Base-by-base conservation (phyloP, 2,888 invertebrate genomes). In the Congeria kusceri region DNA sequence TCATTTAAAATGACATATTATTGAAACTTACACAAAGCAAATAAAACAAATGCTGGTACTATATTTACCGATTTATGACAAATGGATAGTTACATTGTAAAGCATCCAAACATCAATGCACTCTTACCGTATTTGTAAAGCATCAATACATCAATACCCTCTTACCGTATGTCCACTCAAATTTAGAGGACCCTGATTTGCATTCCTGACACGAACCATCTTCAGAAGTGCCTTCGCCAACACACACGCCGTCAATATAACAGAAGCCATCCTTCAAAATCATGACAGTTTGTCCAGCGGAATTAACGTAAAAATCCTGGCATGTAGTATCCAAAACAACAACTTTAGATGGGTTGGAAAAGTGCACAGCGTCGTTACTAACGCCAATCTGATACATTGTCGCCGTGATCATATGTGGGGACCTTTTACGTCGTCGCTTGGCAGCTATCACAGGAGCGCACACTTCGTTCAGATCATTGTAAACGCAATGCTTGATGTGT, bases 161-260 rank as follows among this genome's bases (percentile, higher is more conserved):
- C 39, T 15, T 53, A 53, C 53, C 53, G 25, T 53, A n/a, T 53
- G 53, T 53, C 53, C 53, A 53, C 25, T 53, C 53, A 25, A 53
- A 53, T 20, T 9, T 23, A 53, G 53, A 9, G 53, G 20, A 23
- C 25, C 13, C 25, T 9, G 53, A 18, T 23, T 20, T 23, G 53
- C 53, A 53, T 20, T 23, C 25, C 23, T 9, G 13, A 18, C 53
- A 53, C 20, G 25, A 23, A 25, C n/a, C 53, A 20, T 25, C 53
- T 23, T 18, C 25, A 25, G 20, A 11, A 7, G 53, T 13, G 23
- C 44, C 63, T 11, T 53, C 39, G 1, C 9, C 44, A 28, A 56
- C 39, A 57, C 70, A 70, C 3, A 44, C 44, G 20, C 65, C 73
- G 3, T 46, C 53, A n/a, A 73, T 73, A n/a, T 67, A 73, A 53